Evolutionary conservation across 1,140 invertebrate species (phyloP).

Genomic region (Dendroctonus valens): DNA sequence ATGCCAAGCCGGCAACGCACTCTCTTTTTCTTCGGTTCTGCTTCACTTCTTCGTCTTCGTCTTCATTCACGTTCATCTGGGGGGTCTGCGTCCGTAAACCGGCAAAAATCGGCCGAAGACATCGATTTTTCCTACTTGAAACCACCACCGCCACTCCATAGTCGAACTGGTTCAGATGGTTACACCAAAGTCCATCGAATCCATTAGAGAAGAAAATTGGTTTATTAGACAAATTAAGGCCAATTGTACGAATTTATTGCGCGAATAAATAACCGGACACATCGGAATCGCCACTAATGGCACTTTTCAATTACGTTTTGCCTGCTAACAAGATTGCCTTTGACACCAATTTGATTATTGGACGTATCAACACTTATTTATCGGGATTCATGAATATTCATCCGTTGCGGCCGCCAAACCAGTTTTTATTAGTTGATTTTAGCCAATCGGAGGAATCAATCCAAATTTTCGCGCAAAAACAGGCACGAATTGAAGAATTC

Average conservation of each 20-base stretch:
- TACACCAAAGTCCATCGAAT: no score
- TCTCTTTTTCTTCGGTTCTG: constrained; percentile 17
- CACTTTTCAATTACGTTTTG: constrained; percentile 23
- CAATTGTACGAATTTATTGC: no score
- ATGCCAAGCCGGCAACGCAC: constrained; percentile 12
- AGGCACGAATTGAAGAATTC: no score
- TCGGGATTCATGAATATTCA: constrained; percentile 20
- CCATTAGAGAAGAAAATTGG: no score
- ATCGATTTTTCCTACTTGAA: no score
- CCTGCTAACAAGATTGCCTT: constrained; percentile 24
- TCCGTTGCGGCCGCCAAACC: constrained; percentile 3
- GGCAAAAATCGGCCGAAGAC: no score
- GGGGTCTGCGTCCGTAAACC: constrained; percentile 11
- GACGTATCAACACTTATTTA: constrained; percentile 25
- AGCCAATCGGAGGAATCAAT: no score
- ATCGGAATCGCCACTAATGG: constrained; percentile 16
- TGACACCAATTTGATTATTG: constrained; percentile 28
- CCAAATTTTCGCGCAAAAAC: no score
- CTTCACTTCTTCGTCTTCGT: constrained; percentile 8
- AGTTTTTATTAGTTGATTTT: neutral
- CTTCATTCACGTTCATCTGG: constrained; percentile 19
- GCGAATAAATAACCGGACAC: neutral
- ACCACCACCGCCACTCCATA: no score
- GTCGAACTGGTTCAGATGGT: no score
- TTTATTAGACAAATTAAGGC: no score